Base-by-base conservation (phyloP, 2,888 invertebrate genomes). In the Tetranychus piercei region DNA sequence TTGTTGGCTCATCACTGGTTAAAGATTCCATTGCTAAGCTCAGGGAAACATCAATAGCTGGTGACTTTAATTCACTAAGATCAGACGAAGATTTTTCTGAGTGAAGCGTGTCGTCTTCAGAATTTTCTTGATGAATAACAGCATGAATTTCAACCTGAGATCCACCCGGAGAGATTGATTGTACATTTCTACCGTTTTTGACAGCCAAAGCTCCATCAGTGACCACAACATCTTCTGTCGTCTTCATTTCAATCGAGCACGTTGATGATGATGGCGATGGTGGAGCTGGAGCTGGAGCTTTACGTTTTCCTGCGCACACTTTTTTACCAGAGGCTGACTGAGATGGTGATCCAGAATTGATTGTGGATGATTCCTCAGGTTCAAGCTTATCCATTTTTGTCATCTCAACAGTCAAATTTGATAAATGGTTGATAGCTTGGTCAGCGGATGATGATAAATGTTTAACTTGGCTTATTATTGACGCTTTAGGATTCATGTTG, bases 141-240 rank as follows among this genome's bases (percentile, higher is more conserved):
- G 71, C 71, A 34, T n/a, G 20, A 44, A 43, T 71, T 71, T 71
- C 71, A 43, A 71, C 20, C 44, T 69, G 11, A 69, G 69, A 22
- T 69, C 69, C 69, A 15, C 55, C 55, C 7, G 55, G 55, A 55
- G 55, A 15, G 15, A 15, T 6, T 55, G 55, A 55, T 55, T 20
- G 69, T 69, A 2, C 20, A 69, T 69, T 20, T 6, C 69, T 34
- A 23, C n/a, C 15, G 15, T 34, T 69, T 22, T 20, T 69, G 23
- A 22, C 69, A 69, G 9, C 2, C 23, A 23, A 69, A 20, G 69
- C n/a, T 18, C 23, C 69, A 22, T 20, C 69, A 22, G 11, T n/a
- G 9, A 23, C 9, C 1, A 69, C 69, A 69, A 18, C 69, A 65
- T 20, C 20, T 6, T 65, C 65, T 18, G 65, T 65, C 18, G 6